Conservation (phyloP, 1,140 invertebrate species). For the Drosophila santomea region DNA sequence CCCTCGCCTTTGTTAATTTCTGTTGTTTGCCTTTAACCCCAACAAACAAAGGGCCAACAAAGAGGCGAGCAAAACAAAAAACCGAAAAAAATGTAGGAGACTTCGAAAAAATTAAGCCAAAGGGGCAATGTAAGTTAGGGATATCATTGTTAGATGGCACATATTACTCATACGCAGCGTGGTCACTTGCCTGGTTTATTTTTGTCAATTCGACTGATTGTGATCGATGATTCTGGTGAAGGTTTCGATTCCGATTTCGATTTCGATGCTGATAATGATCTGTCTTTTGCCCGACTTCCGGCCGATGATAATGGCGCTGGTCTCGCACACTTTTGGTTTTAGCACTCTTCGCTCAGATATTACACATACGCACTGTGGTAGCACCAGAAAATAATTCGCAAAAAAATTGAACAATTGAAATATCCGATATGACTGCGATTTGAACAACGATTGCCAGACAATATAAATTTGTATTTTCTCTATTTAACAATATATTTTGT, state of each 20-base stretch:
- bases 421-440: slow-evolving; percentile 8
- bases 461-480: slow-evolving; percentile 25
- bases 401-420: slow-evolving; percentile 54
- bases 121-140: background rate
- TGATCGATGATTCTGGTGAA: background rate
- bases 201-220: background rate
- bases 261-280: slow-evolving; percentile 11
- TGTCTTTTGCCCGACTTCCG: slow-evolving; percentile 15
- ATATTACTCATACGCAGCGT: slow-evolving; percentile 64
- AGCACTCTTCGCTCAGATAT: slow-evolving; percentile 38
- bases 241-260: slow-evolving; percentile 9
- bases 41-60: slow-evolving; percentile 56
- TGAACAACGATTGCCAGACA: slow-evolving; percentile 18
- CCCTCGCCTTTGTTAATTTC: slow-evolving; percentile 69
- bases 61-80: slow-evolving; percentile 33
- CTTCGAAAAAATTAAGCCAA: slow-evolving; percentile 15
- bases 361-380: slow-evolving; percentile 70
- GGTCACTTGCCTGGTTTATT: slow-evolving; percentile 61
- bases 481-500: slow-evolving; percentile 3
- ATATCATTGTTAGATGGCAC: slow-evolving; percentile 11
- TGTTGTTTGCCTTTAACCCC: slow-evolving; percentile 74
- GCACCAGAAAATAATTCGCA: slow-evolving; percentile 72
- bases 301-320: slow-evolving; percentile 6
- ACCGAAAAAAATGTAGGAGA: background rate
- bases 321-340: slow-evolving; percentile 15